A percentile compares a stretch with the other conserved stretches of the same genome.
phyloP scores from a whole-genome alignment of 2,113 vertebrate species.

The Scomber japonicus region DNA sequence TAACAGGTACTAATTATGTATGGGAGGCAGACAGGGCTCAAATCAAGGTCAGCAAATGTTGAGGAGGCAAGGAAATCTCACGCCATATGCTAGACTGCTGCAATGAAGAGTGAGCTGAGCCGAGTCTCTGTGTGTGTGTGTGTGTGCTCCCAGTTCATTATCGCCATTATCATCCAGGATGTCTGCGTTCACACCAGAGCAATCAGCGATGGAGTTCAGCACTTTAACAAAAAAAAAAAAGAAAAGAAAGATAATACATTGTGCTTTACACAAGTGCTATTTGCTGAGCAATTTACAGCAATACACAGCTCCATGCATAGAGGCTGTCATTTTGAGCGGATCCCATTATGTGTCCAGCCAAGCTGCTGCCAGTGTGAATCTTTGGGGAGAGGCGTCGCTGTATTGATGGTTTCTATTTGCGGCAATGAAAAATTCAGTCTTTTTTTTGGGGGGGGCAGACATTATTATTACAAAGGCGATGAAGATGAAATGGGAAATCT shows the following conservation, averaged over 20 bases:
- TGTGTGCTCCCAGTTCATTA: constrained; percentile 51
- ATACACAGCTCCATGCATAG: constrained; percentile 5
- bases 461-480: constrained; percentile 20
- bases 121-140: constrained; percentile 1
- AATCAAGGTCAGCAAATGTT: constrained; percentile 70
- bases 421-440: background rate
- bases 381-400: constrained; percentile 14
- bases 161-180: constrained; percentile 56
- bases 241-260: constrained; percentile 12
- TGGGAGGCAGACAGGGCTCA: constrained; percentile 49
- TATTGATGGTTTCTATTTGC: constrained; percentile 27
- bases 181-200: constrained; percentile 39
- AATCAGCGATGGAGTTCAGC: constrained; percentile 30
- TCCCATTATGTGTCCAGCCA: constrained; percentile 30
- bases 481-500: constrained; percentile 19
- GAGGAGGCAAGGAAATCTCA: constrained; percentile 56
- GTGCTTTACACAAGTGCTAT: constrained; percentile 36
- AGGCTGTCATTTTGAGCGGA: constrained; percentile 21
- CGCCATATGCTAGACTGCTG: constrained; percentile 61
- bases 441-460: background rate
- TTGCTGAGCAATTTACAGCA: constrained; percentile 24
- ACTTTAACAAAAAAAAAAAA: constrained; percentile 19
- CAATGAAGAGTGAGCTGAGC: constrained; percentile 28
- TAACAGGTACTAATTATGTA: constrained; percentile 63
- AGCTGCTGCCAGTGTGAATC: constrained; percentile 26